Conservation (phyloP, 2,113 vertebrate species). For the Plecotus auritus region DNA sequence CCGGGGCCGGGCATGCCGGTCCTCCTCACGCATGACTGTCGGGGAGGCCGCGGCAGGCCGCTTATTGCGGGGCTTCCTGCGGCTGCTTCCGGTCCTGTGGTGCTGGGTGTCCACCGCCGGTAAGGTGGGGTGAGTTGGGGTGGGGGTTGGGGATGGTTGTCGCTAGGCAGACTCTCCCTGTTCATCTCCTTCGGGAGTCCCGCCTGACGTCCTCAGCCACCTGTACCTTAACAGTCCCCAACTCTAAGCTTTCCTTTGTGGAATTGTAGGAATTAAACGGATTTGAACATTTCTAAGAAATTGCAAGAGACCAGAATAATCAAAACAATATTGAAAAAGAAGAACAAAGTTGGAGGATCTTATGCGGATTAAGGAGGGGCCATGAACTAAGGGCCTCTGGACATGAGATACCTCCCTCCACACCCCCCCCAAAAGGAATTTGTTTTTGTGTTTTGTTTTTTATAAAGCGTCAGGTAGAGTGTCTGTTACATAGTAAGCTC, state of each 20-base stretch:
- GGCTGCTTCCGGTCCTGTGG: not conserved
- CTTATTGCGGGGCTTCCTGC: fast-evolving
- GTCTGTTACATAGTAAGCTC: too few species aligned
- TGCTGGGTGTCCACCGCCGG: not conserved
- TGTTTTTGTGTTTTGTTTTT: not conserved
- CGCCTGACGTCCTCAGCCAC: too few species aligned
- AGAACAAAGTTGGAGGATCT: not conserved
- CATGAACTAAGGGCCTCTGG: not conserved
- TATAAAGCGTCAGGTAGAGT: too few species aligned
- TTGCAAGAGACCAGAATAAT: not conserved
- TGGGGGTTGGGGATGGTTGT: too few species aligned
- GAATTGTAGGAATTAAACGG: not conserved
- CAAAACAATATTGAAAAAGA: not conserved
- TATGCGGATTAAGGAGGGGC: not conserved
- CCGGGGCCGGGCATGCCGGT: too few species aligned
- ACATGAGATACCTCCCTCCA: fast-evolving
- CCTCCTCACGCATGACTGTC: not conserved
- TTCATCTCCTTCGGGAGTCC: too few species aligned
- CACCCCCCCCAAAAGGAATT: not conserved
- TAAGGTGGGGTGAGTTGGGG: too few species aligned
- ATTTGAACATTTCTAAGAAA: not conserved
- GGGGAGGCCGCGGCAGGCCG: fast-evolving
- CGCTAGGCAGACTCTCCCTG: too few species aligned
- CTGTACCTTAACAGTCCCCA: too few species aligned
- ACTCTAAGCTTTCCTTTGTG: too few species aligned